These are phyloP conservation scores for Panthera uncia DNA, from an alignment of 2,113 vertebrate species.

Conservation along the genomic window DNA sequence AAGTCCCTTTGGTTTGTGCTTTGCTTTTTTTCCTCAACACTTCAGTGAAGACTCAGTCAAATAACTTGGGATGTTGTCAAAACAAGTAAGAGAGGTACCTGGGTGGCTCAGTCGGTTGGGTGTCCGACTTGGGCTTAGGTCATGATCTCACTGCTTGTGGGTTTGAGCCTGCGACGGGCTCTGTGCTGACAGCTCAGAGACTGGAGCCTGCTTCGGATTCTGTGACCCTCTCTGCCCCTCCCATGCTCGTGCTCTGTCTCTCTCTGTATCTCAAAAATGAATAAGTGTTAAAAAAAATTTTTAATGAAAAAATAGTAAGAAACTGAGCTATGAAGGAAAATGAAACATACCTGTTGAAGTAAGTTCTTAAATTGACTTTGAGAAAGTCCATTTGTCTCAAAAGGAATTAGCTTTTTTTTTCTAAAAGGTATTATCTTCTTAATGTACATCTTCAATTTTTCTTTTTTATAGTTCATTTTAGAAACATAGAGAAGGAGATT, in stretches of 20 bases:
- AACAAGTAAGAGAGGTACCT: neutral
- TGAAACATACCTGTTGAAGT: neutral
- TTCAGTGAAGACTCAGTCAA: neutral
- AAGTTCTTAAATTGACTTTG: neutral
- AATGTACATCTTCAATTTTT: neutral
- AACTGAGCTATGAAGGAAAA: neutral
- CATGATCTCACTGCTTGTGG: no score
- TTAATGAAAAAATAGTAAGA: neutral
- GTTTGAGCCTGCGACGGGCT: no score
- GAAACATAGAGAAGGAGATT: neutral
- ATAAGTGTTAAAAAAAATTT: no score
- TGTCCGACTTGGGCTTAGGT: no score
- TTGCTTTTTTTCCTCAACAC: neutral
- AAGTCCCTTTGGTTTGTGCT: neutral
- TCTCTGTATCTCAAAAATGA: no score
- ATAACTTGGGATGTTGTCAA: neutral
- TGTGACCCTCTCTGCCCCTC: no score
- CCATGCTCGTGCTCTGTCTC: no score
- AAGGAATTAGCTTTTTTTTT: slow-evolving; percentile 16
- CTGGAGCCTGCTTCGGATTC: no score
- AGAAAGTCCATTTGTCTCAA: neutral
- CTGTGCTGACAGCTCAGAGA: no score
- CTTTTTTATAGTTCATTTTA: neutral
- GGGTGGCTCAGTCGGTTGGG: no score
- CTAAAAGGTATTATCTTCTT: neutral